Conservation (phyloP, 64 coral and sea anemone species). For the Montipora foliosa region DNA sequence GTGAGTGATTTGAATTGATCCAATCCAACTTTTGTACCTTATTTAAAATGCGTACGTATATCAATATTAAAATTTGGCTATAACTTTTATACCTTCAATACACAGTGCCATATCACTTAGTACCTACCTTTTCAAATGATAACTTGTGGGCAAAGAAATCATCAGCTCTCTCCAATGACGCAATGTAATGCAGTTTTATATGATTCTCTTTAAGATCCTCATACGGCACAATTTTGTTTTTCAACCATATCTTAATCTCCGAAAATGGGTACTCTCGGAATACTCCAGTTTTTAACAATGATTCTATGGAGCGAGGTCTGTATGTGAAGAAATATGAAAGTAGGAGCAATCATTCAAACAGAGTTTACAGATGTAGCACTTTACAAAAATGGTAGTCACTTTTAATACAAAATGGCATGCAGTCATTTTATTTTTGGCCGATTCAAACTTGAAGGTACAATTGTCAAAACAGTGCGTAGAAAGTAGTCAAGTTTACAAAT, state of each 20-base stretch:
- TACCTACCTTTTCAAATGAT: conserved; percentile 80
- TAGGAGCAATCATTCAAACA: too few species aligned
- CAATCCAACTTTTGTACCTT: too few species aligned
- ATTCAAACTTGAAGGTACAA: too few species aligned
- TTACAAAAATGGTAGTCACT: too few species aligned
- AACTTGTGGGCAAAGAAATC: conserved; percentile 82
- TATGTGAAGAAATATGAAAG: not conserved
- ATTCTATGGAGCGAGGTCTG: conserved; percentile 36
- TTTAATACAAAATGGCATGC: too few species aligned
- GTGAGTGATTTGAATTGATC: too few species aligned
- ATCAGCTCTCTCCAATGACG: conserved; percentile 60
- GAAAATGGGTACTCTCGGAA: conserved; percentile 39
- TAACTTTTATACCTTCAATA: too few species aligned
- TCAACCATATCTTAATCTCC: conserved; percentile 62
- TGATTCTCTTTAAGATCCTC: conserved; percentile 33
- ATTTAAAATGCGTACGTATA: too few species aligned
- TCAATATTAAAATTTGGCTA: too few species aligned
- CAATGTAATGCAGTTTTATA: conserved; percentile 64
- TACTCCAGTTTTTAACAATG: conserved; percentile 57
- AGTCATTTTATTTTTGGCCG: too few species aligned
- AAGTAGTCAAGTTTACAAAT: too few species aligned
- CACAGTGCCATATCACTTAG: not conserved
- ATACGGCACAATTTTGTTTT: conserved; percentile 32
- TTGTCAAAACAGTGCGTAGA: too few species aligned
- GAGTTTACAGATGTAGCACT: not conserved